Evolutionary conservation across 2,113 vertebrate genomes (phyloP).

Genomic region (Oncorhynchus keta): DNA sequence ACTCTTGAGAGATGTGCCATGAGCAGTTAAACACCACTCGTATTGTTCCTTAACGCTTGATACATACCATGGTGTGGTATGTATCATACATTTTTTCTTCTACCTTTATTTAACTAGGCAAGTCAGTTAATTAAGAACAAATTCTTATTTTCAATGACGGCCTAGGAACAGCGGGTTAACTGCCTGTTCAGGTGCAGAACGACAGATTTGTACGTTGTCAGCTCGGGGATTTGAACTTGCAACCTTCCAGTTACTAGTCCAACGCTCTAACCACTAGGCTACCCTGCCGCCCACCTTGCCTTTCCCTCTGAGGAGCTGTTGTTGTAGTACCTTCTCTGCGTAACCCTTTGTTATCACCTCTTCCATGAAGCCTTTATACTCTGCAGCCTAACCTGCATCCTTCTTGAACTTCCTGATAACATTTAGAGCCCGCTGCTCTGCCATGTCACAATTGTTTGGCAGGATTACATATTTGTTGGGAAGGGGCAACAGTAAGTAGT

Average conservation of each 20-base stretch:
- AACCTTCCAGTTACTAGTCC: too few relatives aligned
- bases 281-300: background rate
- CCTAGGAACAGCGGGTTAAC: too few relatives aligned
- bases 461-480: background rate
- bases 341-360: background rate
- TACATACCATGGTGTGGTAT: background rate
- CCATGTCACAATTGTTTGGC: slow-evolving; percentile 6
- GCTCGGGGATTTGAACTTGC: too few relatives aligned
- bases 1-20: too few relatives aligned
- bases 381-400: background rate
- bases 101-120: too few relatives aligned
- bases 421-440: background rate
- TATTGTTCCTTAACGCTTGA: too few relatives aligned
- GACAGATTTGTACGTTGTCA: too few relatives aligned
- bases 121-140: too few relatives aligned
- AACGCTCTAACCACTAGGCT: too few relatives aligned
- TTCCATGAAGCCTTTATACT: slow-evolving; percentile 14
- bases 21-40: too few relatives aligned
- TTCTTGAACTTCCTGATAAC: background rate
- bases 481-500: slow-evolving; percentile 5
- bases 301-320: background rate
- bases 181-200: too few relatives aligned
- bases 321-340: background rate
- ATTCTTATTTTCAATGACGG: too few relatives aligned
- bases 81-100: background rate